A percentile compares a stretch with the other conserved stretches of the same genome.
These are phyloP conservation scores for Nibea coibor DNA, from an alignment of 2,113 vertebrate species.

Conservation along the genomic window DNA sequence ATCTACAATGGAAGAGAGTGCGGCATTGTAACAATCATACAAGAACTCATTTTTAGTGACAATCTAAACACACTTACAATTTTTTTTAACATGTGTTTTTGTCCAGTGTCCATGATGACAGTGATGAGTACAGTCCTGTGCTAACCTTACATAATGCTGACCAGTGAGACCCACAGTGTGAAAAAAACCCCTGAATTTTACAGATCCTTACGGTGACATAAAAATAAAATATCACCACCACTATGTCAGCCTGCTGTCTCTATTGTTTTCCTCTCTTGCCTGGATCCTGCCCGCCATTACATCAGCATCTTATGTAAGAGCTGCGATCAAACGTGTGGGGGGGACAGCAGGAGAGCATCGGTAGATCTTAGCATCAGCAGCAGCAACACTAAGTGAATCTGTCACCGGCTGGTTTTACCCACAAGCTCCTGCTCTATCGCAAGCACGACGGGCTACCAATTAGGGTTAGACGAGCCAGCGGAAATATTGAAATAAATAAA, in stretches of 20 bases:
- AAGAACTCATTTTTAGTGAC: too few relatives aligned
- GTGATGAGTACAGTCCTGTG: not conserved
- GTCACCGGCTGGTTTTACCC: conserved; percentile 47
- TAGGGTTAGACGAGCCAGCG: conserved; percentile 58
- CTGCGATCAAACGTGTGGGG: conserved; percentile 44
- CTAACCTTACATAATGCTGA: conserved; percentile 4
- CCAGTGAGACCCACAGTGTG: not conserved
- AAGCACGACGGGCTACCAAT: conserved; percentile 53
- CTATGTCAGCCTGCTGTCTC: conserved; percentile 14
- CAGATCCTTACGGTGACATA: conserved; percentile 1
- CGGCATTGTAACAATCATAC: not conserved
- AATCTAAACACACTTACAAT: too few relatives aligned
- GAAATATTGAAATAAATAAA: conserved; percentile 83
- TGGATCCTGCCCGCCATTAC: conserved; percentile 49
- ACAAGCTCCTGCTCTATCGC: conserved; percentile 30
- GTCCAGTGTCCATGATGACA: not conserved
- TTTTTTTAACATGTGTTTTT: not conserved
- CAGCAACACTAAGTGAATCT: conserved; percentile 46
- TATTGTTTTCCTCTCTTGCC: conserved; percentile 61
- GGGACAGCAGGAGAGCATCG: conserved; percentile 41
- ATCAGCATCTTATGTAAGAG: conserved; percentile 71
- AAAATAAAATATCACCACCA: conserved; percentile 30
- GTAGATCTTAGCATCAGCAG: conserved; percentile 48
- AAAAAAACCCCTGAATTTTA: not conserved
- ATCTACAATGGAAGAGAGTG: not conserved